Percentiles rank a stretch among this genome's conserved stretches.
Evolutionary conservation across 92 coral and sea anemone species (phyloP).

Genomic region (Galaxea fascicularis): DNA sequence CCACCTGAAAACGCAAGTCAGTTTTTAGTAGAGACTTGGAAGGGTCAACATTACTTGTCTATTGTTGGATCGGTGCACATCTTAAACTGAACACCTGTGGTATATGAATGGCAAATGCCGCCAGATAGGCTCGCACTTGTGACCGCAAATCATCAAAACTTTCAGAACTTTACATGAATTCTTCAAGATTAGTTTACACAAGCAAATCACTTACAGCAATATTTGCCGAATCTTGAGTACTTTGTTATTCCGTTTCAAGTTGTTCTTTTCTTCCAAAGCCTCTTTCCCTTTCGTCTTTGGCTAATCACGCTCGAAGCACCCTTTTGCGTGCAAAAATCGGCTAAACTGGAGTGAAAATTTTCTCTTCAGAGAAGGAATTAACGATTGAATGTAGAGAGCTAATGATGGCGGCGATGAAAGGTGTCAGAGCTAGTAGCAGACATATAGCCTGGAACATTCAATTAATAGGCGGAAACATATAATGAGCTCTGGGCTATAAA

Average conservation of each 20-base stretch:
- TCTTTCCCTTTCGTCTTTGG: not conserved
- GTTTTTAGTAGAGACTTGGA: not conserved
- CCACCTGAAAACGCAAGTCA: not conserved
- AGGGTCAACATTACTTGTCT: not conserved
- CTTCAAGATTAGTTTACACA: slow-evolving; percentile 16
- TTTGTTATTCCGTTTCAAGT: not conserved
- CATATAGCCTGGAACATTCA: slow-evolving; percentile 30
- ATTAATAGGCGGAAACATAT: slow-evolving; percentile 29
- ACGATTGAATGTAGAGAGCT: slow-evolving; percentile 9
- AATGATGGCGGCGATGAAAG: slow-evolving; percentile 33
- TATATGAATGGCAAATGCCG: slow-evolving; percentile 15
- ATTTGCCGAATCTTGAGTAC: not conserved
- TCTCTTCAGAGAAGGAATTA: slow-evolving; percentile 21
- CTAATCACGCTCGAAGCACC: slow-evolving; percentile 4
- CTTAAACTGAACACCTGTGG: slow-evolving; percentile 27
- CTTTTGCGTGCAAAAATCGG: slow-evolving; percentile 22
- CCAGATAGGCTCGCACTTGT: slow-evolving; percentile 23
- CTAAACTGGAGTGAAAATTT: not conserved
- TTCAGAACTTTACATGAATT: slow-evolving; percentile 1
- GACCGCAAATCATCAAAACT: slow-evolving; percentile 35
- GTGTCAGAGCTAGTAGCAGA: slow-evolving; percentile 13
- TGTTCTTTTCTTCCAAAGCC: not conserved
- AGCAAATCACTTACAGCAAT: not conserved
- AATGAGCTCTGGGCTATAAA: slow-evolving; percentile 31
- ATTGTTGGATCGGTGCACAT: slow-evolving; percentile 18